Percentiles rank a stretch among this genome's conserved stretches.
phyloP scores from a whole-genome alignment of 2,888 invertebrate genomes.

The Galeopsomyia nigrocyanea region DNA sequence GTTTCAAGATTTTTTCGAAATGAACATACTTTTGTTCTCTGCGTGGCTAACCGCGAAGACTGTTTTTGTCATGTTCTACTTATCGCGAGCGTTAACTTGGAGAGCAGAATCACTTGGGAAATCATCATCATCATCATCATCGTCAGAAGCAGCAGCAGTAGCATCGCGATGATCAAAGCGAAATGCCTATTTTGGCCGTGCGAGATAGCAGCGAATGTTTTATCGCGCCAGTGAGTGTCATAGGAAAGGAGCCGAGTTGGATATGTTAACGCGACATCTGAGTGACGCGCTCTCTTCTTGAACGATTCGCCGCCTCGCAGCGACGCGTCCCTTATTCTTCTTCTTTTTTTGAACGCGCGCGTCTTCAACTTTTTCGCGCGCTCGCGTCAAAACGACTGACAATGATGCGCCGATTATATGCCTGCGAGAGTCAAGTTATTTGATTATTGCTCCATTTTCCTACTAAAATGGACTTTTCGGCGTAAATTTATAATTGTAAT shows the following conservation, averaged over 20 bases:
- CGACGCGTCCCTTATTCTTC: conserved; percentile 1
- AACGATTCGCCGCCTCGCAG: conserved; percentile 9
- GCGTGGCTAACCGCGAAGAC: too few relatives aligned
- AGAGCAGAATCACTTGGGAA: not conserved
- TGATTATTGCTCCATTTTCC: not conserved
- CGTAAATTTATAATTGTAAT: too few relatives aligned
- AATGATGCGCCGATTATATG: conserved; percentile 34
- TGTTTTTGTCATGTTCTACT: too few relatives aligned
- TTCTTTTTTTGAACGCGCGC: not conserved
- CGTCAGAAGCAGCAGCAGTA: not conserved
- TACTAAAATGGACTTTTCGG: too few relatives aligned
- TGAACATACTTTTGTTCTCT: too few relatives aligned
- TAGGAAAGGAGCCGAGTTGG: conserved; percentile 17
- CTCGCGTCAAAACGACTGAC: conserved; percentile 29
- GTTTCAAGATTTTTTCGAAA: too few relatives aligned
- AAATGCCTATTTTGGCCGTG: conserved; percentile 22
- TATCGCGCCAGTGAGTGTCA: conserved; percentile 21
- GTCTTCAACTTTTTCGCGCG: conserved; percentile 4
- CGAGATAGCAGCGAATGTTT: not conserved
- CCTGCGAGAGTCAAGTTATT: not conserved
- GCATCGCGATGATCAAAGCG: not conserved
- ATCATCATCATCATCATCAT: conserved; percentile 10
- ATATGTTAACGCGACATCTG: conserved; percentile 39
- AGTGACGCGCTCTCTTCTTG: conserved; percentile 42
- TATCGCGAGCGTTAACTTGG: not conserved